A percentile compares a stretch with the other conserved stretches of the same genome.
These are phyloP conservation scores for Bolborhynchus lineola DNA, from an alignment of 2,113 vertebrate species.

Conservation along the genomic window DNA sequence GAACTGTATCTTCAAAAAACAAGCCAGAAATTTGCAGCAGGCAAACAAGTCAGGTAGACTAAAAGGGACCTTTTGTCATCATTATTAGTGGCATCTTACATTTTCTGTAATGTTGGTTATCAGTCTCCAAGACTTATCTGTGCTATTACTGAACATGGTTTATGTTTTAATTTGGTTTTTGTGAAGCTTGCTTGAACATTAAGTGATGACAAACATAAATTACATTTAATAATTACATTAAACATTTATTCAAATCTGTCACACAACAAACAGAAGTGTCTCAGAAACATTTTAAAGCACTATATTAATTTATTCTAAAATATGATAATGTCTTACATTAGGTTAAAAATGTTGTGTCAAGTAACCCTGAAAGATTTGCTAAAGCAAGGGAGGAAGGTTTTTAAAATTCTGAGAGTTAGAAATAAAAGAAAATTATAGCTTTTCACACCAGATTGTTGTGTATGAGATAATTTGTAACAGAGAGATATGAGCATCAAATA, in stretches of 20 bases:
- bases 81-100: neutral
- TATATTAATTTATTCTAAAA: neutral
- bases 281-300: neutral
- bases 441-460: neutral
- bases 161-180: neutral
- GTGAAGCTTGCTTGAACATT: neutral
- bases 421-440: neutral
- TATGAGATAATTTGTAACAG: neutral
- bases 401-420: neutral
- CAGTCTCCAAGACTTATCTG: neutral
- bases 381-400: neutral
- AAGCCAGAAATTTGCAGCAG: neutral
- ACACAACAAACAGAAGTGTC: neutral
- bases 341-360: neutral
- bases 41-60: neutral
- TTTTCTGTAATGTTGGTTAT: neutral
- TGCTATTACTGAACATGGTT: neutral
- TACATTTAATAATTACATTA: neutral
- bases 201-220: neutral
- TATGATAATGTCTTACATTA: neutral
- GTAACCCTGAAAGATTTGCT: neutral
- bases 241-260: neutral
- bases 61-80: neutral
- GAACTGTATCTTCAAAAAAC: neutral
- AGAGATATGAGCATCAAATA: neutral